These are phyloP conservation scores for Fistularia tabacaria DNA, from an alignment of 2,797 vertebrate species.

Conservation along the genomic window DNA sequence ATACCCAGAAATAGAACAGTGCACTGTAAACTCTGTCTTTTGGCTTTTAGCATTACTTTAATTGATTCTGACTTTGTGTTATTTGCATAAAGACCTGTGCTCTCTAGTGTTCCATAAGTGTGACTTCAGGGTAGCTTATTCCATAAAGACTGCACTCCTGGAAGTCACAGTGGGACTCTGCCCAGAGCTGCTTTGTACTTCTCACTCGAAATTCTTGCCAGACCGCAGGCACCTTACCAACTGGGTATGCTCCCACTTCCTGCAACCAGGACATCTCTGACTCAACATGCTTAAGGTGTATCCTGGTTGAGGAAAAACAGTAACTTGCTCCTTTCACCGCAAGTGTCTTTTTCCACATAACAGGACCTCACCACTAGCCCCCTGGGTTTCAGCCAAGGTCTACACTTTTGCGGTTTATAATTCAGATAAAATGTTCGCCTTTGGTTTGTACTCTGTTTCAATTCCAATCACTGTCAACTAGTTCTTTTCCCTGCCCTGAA, in stretches of 20 bases:
- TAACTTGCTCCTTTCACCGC: constrained; percentile 14
- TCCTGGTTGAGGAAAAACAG: constrained; percentile 26
- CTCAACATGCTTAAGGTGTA: constrained; percentile 22
- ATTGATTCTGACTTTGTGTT: constrained; percentile 26
- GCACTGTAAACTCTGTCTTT: constrained; percentile 7
- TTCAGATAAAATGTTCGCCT: constrained; percentile 19
- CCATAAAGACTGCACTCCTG: constrained; percentile 47
- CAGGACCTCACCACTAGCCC: constrained; percentile 12
- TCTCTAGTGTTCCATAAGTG: constrained; percentile 32
- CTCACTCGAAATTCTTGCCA: constrained; percentile 18
- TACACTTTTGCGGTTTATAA: constrained; percentile 7
- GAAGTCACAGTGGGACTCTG: constrained; percentile 49
- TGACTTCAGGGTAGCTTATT: constrained; percentile 46
- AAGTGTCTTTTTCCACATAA: constrained; percentile 6
- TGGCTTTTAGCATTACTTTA: constrained; percentile 26
- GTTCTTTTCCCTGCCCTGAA: constrained; percentile 13
- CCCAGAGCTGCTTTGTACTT: constrained; percentile 29
- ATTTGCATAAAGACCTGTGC: constrained; percentile 52
- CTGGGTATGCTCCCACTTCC: constrained; percentile 16
- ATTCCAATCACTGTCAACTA: not conserved
- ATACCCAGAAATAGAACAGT: not conserved
- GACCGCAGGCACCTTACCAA: constrained; percentile 31
- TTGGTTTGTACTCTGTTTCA: constrained; percentile 2
- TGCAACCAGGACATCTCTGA: constrained; percentile 27
- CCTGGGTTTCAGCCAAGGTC: not conserved